phyloP scores from a whole-genome alignment of 1,140 invertebrate species.

The Calliphora vicina region DNA sequence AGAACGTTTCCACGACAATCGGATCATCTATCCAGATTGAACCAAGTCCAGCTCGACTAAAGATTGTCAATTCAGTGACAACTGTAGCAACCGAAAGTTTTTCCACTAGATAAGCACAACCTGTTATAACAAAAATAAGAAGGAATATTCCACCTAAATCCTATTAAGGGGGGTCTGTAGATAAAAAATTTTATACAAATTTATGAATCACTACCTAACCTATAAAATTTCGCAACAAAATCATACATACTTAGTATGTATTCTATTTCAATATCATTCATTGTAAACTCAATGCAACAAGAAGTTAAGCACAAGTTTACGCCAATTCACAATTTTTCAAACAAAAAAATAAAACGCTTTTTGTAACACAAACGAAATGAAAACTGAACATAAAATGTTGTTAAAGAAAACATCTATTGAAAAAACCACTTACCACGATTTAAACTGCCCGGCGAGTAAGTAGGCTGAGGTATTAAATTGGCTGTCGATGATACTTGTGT shows the following conservation, averaged over 20 bases:
- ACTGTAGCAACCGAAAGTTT: no score
- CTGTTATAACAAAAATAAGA: no score
- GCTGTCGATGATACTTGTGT: conserved; percentile 46
- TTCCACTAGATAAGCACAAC: no score
- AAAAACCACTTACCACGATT: conserved; percentile 72
- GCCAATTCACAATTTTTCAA: conserved; percentile 36
- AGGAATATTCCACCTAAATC: no score
- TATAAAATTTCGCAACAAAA: neutral
- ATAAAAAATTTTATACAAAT: neutral
- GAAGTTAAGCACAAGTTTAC: conserved; percentile 58
- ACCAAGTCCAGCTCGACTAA: no score
- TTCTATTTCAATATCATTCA: neutral
- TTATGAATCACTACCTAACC: neutral
- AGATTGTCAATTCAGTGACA: no score
- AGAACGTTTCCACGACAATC: no score
- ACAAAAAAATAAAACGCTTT: conserved; percentile 17
- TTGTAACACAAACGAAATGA: conserved; percentile 15
- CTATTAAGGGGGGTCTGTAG: no score
- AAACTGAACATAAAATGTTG: conserved; percentile 6
- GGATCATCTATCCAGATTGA: no score
- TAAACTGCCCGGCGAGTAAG: conserved; percentile 77
- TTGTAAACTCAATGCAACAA: conserved; percentile 63
- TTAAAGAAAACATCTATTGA: conserved; percentile 11
- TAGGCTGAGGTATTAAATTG: conserved; percentile 63
- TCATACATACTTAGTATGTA: no score